A percentile compares a stretch with the other conserved stretches of the same genome.
phyloP scores from a whole-genome alignment of 2,113 vertebrate genomes.

The Aramus guarauna region DNA sequence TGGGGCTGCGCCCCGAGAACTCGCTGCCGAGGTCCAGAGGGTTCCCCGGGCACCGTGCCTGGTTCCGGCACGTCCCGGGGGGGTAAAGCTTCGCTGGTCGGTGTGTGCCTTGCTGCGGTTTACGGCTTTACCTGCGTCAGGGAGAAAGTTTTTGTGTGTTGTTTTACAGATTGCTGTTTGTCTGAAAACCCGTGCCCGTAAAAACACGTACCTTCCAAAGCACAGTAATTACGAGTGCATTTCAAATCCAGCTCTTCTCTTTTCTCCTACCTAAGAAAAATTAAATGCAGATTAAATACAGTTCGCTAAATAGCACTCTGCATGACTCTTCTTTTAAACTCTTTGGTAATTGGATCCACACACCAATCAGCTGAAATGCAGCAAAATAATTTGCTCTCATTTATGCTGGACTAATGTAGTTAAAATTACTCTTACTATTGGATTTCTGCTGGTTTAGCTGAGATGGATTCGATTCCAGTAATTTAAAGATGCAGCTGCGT shows the following conservation, averaged over 20 bases:
- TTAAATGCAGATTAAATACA: slow-evolving; percentile 17
- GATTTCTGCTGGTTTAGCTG: neutral
- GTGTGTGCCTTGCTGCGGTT: accelerated
- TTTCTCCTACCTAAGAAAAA: neutral
- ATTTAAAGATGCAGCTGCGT: neutral
- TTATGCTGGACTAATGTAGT: neutral
- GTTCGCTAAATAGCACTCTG: neutral
- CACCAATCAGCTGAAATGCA: slow-evolving; percentile 17
- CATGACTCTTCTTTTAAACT: slow-evolving; percentile 22
- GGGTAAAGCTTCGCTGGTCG: neutral
- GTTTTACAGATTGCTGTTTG: neutral
- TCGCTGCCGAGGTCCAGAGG: neutral
- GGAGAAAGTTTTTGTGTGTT: neutral
- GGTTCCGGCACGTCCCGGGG: accelerated
- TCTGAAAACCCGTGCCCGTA: neutral
- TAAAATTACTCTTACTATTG: neutral
- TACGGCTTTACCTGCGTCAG: neutral
- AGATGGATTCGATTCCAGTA: neutral
- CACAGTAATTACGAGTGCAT: neutral
- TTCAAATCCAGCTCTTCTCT: neutral
- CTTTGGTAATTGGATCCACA: neutral
- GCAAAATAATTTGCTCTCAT: slow-evolving; percentile 38
- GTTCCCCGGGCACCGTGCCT: neutral
- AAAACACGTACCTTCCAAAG: neutral
- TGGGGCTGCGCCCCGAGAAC: neutral